Base-by-base conservation (phyloP, 1,140 invertebrate genomes). In the Bilobella aurantiaca region DNA sequence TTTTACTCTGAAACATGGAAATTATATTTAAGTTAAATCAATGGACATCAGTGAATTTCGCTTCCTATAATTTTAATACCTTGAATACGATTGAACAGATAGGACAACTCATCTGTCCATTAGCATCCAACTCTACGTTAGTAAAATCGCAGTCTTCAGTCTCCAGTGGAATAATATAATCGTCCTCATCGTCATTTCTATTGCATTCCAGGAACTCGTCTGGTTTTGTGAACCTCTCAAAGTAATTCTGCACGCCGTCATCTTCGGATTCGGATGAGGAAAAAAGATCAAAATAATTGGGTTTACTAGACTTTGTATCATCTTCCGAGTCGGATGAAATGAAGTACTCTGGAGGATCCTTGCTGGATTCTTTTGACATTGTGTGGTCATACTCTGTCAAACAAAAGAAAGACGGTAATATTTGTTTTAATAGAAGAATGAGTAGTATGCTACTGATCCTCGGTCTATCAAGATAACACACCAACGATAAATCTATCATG, bases 111-210 rank as follows among this genome's bases (percentile, higher is more conserved):
- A 37, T 34, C 14, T 62, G 59, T 62, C 59, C 32, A n/a, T 42
- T 34, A 5, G 14, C 31, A 46, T 62, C 30, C 3, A 34, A 23
- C 25, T 62, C 59, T 14, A 62, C 59, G n/a, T 5, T n/a, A 3
- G 8, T 34, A 28, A 27, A 31, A 27, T 62, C 37, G 18, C 32
- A 23, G n/a, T 37, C 32, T 30, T 18, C 59, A 62, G 25, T 37
- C 21, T 62, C 59, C 21, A 46, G 46, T 42, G 59, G 59, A 18
- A 46, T 62, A 8, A 58, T 29, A 30, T 28, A 14, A 12, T 58
- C 57, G 34, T 62, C n/a, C 28, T 62, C 59, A 14, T 37, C 59
- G 46, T 62, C 59, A 16, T 53, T 53, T 53, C 49, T 8, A 23
- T 23, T 53, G 21, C 49, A 53, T 12, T 53, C 49, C 49, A 53